Evolutionary conservation across 2,797 vertebrate species (phyloP).

Genomic region (Fratercula arctica): DNA sequence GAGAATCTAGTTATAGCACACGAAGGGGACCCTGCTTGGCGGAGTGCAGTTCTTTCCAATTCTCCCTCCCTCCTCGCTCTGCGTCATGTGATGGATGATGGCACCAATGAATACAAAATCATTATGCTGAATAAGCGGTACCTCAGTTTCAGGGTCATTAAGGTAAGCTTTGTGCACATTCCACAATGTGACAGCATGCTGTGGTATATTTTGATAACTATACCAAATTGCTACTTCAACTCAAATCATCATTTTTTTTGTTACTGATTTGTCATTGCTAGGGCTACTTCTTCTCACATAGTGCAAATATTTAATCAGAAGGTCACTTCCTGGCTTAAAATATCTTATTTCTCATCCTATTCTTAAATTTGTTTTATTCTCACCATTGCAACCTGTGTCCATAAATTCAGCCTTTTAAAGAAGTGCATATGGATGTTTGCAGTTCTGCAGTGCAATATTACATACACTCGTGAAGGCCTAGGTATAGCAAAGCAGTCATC

Average conservation of each 20-base stretch:
- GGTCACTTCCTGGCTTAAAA: not conserved
- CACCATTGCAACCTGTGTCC: not conserved
- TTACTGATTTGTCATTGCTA: not conserved
- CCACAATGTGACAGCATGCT: not conserved
- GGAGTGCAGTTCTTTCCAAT: slow-evolving; percentile 95
- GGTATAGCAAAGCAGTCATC: not conserved
- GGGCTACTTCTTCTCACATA: not conserved
- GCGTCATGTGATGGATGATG: slow-evolving; percentile 96
- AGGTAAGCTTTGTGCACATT: slow-evolving; percentile 73
- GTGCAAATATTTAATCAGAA: not conserved
- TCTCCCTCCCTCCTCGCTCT: slow-evolving; percentile 92
- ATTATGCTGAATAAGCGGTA: slow-evolving; percentile 96
- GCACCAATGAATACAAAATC: slow-evolving; percentile 98
- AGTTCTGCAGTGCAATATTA: not conserved
- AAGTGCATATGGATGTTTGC: not conserved
- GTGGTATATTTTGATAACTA: not conserved
- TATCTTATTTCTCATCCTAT: not conserved
- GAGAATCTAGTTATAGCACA: slow-evolving; percentile 96
- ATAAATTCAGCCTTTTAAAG: not conserved
- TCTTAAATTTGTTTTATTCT: not conserved
- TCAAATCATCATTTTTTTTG: not conserved
- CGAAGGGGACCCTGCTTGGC: slow-evolving; percentile 96
- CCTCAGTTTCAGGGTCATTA: slow-evolving; percentile 97
- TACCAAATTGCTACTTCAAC: not conserved
- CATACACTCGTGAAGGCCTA: rapidly evolving